Base-by-base conservation (phyloP, 30 jellyfish, hydroid and myxozoan genomes). In the Aurelia coerulea region DNA sequence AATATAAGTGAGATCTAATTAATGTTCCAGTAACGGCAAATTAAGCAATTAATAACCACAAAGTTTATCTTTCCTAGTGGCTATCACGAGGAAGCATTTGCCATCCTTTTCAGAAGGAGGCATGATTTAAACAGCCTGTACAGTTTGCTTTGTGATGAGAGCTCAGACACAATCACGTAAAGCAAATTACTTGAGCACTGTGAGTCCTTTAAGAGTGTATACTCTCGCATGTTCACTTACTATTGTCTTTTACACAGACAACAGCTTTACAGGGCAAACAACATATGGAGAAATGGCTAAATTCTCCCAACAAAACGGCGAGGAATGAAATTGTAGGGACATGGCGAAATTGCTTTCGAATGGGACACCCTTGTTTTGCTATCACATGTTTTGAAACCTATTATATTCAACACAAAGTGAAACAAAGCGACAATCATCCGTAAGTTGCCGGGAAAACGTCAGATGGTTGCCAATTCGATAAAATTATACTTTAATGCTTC, bases 231-330 rank as follows among this genome's bases (percentile, higher is more conserved):
- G 93, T 74, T 87, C 93, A 73, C 88, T 62, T 42, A n/a, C 50
- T 68, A 84, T 84, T 84, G 93, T 84, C 51, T 70, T 60, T 62
- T 73, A 13, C 78, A 74, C 74, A 71, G 93, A 84, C 85, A 84
- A 84, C 65, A 84, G 93, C 93, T 84, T 73, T 59, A 84, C n/a
- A 73, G n/a, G 84, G 88, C 88, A 84, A 84, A 84, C 93, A 84
- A 84, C 93, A 84, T 77, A 84, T 84, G 93, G 87, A 77, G 85
- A 73, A 74, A 73, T 84, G 39, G 88, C 88, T 46, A 84, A 74
- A 84, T 84, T 84, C 93, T 84, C 93, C 93, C 93, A 84, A 66
- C 88, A 84, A 84, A 84, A 84, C 93, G 93, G 93, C 93, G 93
- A 84, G 93, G 93, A 78, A 60, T 73, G 93, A 74, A 84, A 84